Evolutionary conservation across 2,113 vertebrate species (phyloP), one percentile per base, ranked within the genome.

Genomic region (Barbus barbus): DNA sequence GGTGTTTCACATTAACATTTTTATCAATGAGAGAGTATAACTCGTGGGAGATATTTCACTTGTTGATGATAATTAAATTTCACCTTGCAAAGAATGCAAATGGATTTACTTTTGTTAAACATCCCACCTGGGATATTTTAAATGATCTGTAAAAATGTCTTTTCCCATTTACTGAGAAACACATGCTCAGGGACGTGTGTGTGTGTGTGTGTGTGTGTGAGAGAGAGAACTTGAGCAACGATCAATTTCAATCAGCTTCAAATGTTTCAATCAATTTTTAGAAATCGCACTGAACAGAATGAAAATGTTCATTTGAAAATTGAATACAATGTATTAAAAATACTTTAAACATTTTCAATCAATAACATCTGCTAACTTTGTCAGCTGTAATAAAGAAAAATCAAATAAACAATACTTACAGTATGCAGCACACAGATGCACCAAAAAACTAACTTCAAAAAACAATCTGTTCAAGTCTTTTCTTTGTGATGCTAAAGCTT

Each of bases 51-150:
- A 31, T 33, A 76, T 76, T 76, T 48, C 9, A 31, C 73, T 31
- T 67, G 65, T 48, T 26, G 14, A 48, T 48, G 41, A 75, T 75
- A 48, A 74, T 74, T 74, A 31, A 28, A 75, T 75, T 75, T 51
- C 73, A 51, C 14, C 8, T 4, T 31, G 46, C 24, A 31, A 53
- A 74, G 46, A 31, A 53, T 51, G 28, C 16, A 31, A 75, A 53
- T 31, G 0, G 31, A 8, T 31, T 31, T 75, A 5, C 24, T 48
- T 75, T 75, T 74, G 44, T 74, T 75, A 75, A 75, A 51, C 8
- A 51, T 75, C 14, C 24, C 44, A 31, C 20, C 14, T 75, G 26
- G 46, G 44, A 51, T 3, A 31, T 53, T 33, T 12, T 1, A 53
- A 76, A 76, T 53, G 3, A 53, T 76, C 46, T 4, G 26, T 53